These are phyloP conservation scores for Acromyrmex charruanus DNA, from an alignment of 1,140 invertebrate species.

Conservation along the genomic window DNA sequence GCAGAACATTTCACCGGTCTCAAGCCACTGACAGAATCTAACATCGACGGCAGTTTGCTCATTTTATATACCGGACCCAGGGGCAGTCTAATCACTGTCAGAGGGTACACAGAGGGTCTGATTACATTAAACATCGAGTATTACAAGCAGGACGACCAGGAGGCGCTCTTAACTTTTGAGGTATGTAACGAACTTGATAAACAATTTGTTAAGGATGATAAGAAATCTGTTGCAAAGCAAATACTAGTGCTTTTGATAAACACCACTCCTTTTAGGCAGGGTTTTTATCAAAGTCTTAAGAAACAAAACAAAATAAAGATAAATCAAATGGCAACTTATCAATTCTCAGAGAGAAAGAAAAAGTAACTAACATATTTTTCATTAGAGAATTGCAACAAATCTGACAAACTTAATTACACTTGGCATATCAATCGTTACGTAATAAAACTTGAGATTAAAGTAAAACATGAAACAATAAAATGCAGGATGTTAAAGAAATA, in stretches of 20 bases:
- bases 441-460: neutral
- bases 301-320: neutral
- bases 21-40: conserved; percentile 88
- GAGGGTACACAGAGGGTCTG: conserved; percentile 91
- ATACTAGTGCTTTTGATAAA: neutral
- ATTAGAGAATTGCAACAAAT: neutral
- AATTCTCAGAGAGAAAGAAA: conserved; percentile 45
- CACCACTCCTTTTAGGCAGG: neutral
- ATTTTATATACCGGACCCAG: conserved; percentile 90
- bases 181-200: conserved; percentile 85
- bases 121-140: conserved; percentile 94
- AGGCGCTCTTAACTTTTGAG: conserved; percentile 91
- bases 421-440: neutral
- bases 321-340: neutral
- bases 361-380: neutral
- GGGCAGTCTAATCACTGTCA: conserved; percentile 90
- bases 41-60: conserved; percentile 89
- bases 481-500: conserved; percentile 8
- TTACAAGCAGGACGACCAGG: conserved; percentile 91
- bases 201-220: neutral
- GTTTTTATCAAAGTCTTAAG: neutral
- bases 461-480: neutral
- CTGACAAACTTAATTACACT: neutral
- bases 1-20: conserved; percentile 90
- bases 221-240: neutral